These are phyloP conservation scores for Amblyjoppa fuscipennis DNA, from an alignment of 2,888 invertebrate genomes.

Conservation along the genomic window DNA sequence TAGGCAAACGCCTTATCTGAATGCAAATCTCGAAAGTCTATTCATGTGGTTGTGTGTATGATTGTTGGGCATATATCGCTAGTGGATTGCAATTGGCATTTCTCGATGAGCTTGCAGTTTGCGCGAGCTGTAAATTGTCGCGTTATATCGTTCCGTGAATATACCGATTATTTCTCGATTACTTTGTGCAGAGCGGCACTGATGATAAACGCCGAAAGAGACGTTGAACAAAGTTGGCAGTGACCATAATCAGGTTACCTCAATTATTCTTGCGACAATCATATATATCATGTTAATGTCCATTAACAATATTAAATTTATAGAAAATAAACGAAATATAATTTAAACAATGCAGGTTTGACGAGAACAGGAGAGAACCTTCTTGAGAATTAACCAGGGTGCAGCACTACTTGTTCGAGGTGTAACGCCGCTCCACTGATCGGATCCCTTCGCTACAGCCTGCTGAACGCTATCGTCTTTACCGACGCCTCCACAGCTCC, in stretches of 20 bases:
- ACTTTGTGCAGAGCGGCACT: not conserved
- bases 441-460: not conserved
- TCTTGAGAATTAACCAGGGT: not conserved
- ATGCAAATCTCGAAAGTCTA: constrained; percentile 68
- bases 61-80: constrained; percentile 48
- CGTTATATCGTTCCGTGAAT: constrained; percentile 40
- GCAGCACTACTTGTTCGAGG: constrained; percentile 9
- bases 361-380: not conserved
- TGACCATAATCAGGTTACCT: not conserved
- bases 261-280: too few species aligned
- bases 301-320: too few species aligned
- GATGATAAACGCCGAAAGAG: constrained; percentile 14
- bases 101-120: constrained; percentile 74
- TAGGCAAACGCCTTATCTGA: constrained; percentile 67
- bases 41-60: not conserved
- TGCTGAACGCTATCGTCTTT: constrained; percentile 52
- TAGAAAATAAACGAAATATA: too few species aligned
- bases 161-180: constrained; percentile 16
- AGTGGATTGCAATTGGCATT: constrained; percentile 70
- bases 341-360: not conserved
- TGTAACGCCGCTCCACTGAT: constrained; percentile 8
- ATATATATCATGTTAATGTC: too few species aligned
- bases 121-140: constrained; percentile 68
- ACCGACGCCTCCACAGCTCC: constrained; percentile 72
- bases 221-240: constrained; percentile 12